Evolutionary conservation across 2,113 vertebrate genomes (phyloP).

Genomic region (Stegostoma tigrinum): DNA sequence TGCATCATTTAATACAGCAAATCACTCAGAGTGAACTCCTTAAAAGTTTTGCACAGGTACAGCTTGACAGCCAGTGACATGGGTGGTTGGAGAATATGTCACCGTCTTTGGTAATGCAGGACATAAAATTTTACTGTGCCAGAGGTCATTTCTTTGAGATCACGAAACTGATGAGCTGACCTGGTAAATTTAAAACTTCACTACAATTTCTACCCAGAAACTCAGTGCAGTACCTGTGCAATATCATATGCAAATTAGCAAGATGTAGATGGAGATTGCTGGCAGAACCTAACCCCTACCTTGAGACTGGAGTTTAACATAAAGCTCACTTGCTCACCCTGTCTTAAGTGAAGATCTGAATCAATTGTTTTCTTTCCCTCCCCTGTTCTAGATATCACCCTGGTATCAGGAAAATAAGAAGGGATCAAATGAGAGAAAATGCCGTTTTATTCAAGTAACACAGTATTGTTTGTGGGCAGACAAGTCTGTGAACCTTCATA

Average conservation of each 20-base stretch:
- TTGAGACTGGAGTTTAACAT: not conserved
- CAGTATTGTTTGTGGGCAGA: not conserved
- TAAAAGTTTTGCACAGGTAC: not conserved
- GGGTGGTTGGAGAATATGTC: not conserved
- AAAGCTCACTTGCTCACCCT: not conserved
- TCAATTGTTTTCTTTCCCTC: not conserved
- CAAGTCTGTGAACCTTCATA: not conserved
- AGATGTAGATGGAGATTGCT: not conserved
- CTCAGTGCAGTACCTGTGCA: not conserved
- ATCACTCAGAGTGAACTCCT: not conserved
- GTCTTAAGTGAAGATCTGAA: not conserved
- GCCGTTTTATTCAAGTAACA: not conserved
- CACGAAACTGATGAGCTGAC: not conserved
- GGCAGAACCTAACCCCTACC: not conserved
- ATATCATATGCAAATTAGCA: not conserved
- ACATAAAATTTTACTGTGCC: not conserved
- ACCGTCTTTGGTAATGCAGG: not conserved
- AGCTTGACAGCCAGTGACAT: not conserved
- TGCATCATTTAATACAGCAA: not conserved
- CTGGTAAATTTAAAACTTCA: not conserved
- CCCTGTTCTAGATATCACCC: not conserved
- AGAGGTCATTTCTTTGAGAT: not conserved
- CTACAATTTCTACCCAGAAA: not conserved
- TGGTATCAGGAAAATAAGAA: not conserved
- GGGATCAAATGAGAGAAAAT: not conserved